Evolutionary conservation across 2,888 invertebrate species (phyloP), one percentile per base, ranked within the genome.

Genomic region (Lochmaea capreae): DNA sequence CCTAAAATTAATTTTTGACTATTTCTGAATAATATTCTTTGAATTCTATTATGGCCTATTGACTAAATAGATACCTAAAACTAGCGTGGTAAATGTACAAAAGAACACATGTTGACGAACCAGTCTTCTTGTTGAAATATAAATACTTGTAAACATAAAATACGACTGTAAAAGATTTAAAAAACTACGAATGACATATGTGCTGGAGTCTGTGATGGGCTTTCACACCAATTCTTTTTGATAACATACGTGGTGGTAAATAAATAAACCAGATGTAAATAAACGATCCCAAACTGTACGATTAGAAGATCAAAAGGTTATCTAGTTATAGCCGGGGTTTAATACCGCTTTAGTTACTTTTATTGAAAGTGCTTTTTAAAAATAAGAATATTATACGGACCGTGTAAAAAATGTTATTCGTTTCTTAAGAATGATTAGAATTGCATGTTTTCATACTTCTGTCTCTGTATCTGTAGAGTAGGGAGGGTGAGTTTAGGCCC

Each of bases 91-190:
- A 16, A 18, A 43, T 63, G 43, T 43, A 63, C 33, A 6, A 43
- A 9, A 63, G 11, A 63, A 63, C 62, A 63, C 62, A 63, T 63
- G 62, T 63, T 63, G 62, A 63, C 12, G 62, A 26, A 43, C 62
- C 43, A 63, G 43, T 63, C 43, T 63, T 63, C 62, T 63, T 63
- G 62, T 63, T 63, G 18, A 63, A 63, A 63, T 12, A 63, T 63
- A 63, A 61, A 61, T 33, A 16, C n/a, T 42, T 63, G 16, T 43
- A 39, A 63, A 63, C 42, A 63, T 63, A 22, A 63, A 63, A 63
- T 43, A 63, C 43, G 62, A 43, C 43, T 43, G 62, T 43, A 63
- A 22, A 63, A 62, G 16, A 43, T 43, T 42, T 63, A 54, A 16
- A 63, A 63, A 63, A 39, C 43, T n/a, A 18, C 14, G 39, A 42